Base-by-base conservation (phyloP, 2,113 vertebrate genomes). In the Xenopus borealis region DNA sequence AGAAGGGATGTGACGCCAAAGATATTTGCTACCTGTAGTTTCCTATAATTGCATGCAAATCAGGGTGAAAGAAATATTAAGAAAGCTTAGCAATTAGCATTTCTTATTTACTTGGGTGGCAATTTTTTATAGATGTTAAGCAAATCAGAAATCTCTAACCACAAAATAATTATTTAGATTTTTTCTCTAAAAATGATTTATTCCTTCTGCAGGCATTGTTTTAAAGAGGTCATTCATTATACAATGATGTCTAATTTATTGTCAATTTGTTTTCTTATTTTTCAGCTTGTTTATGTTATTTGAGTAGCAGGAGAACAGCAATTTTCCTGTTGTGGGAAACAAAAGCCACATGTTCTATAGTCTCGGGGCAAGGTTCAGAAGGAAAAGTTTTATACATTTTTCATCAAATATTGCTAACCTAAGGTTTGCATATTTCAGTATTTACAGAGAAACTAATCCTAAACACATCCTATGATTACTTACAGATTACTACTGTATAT, bases 71-170 rank as follows among this genome's bases (percentile, higher is more conserved):
- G 50, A 66, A 74, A 67, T 59, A 74, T 74, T 58, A 74, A 69
- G 73, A 62, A 75, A 44, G 73, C 73, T 69, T 74, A 50, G 58
- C 73, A 75, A 75, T 75, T 75, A 75, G 50, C 73, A 69, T 75
- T 75, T 66, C 73, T 75, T 75, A 75, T 75, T 69, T 69, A 75
- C 66, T 62, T 69, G 65, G 65, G 73, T 66, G 62, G 66, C 20
- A 75, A 69, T 75, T 75, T 75, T 40, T 30, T 67, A 30, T 66
- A 69, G 73, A 62, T 75, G 73, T 75, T 75, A 75, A 61, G 14
- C 18, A 61, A 75, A 69, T 62, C 73, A 62, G 58, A 75, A 75
- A 62, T 66, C 66, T 69, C 45, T 47, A 61, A 57, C 66, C 57
- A 46, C 18, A 69, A 75, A 75, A 75, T 75, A 69, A 55, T 62